These are phyloP conservation scores for Sycophila sp. DNA, from an alignment of 1,140 invertebrate genomes.

Conservation along the genomic window DNA sequence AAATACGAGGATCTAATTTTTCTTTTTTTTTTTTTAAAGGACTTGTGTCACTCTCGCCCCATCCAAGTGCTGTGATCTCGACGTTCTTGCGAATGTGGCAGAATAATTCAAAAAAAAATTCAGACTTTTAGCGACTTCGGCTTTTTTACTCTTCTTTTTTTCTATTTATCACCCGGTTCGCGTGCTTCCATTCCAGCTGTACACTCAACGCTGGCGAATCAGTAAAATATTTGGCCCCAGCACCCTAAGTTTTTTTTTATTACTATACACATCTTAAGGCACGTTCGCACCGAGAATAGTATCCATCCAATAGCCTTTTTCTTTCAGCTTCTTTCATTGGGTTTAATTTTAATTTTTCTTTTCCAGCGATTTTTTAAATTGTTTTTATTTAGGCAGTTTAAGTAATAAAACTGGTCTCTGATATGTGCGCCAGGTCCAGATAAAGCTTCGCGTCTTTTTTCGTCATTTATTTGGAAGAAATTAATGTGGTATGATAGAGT, in stretches of 20 bases:
- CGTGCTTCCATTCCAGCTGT: slow-evolving; percentile 39
- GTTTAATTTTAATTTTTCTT: neutral
- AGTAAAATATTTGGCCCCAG: slow-evolving; percentile 55
- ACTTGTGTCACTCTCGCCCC: neutral
- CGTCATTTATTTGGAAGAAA: no score
- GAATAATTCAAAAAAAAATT: slow-evolving; percentile 36
- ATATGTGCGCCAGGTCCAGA: slow-evolving; percentile 19
- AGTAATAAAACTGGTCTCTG: no score
- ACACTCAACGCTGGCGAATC: slow-evolving; percentile 40
- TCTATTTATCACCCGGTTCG: neutral
- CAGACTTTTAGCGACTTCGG: slow-evolving; percentile 18
- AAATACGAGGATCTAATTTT: neutral
- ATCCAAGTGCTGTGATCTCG: neutral
- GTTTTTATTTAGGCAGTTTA: no score
- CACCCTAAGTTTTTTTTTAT: slow-evolving; percentile 50
- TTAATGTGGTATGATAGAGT: neutral
- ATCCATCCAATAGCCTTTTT: slow-evolving; percentile 13
- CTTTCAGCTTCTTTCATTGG: neutral
- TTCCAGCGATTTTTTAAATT: neutral
- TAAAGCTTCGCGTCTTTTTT: no score
- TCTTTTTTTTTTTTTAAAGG: neutral
- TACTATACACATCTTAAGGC: slow-evolving; percentile 37
- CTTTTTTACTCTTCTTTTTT: slow-evolving; percentile 5
- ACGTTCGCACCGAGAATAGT: slow-evolving; percentile 38
- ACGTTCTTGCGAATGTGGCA: slow-evolving; percentile 41